Conservation (phyloP, 2,113 vertebrate species). For the Odontesthes bonariensis region DNA sequence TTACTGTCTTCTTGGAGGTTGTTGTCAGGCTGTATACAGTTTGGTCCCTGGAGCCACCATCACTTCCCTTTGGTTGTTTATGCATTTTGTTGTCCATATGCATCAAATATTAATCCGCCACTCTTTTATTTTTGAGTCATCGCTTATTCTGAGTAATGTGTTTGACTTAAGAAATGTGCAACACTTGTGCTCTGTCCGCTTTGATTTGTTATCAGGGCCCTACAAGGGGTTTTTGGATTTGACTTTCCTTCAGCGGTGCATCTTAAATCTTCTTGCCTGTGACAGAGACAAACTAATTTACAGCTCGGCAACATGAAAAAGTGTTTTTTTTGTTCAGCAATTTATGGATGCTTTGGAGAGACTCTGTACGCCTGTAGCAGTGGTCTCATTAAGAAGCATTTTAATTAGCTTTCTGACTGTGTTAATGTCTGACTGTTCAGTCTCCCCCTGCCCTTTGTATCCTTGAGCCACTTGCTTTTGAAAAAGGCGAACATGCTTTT, state of each 20-base stretch:
- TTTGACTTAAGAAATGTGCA: slow-evolving; percentile 11
- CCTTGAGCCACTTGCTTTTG: slow-evolving; percentile 51
- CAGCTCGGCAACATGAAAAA: slow-evolving; percentile 11
- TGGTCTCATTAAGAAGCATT: slow-evolving; percentile 61
- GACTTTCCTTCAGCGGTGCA: slow-evolving; percentile 14
- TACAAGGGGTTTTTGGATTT: not conserved
- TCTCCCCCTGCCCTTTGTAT: slow-evolving; percentile 29
- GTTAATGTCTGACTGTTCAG: slow-evolving; percentile 52
- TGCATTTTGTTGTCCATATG: slow-evolving; percentile 12
- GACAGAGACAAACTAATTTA: slow-evolving; percentile 43
- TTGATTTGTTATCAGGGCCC: slow-evolving; percentile 38
- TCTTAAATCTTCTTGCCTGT: slow-evolving; percentile 20
- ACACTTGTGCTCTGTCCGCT: not conserved
- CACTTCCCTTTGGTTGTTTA: not conserved
- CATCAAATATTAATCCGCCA: slow-evolving; percentile 54
- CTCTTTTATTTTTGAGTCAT: slow-evolving; percentile 42
- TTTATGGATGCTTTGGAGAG: slow-evolving; percentile 10
- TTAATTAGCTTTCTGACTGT: slow-evolving; percentile 61
- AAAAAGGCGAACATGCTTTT: slow-evolving; percentile 54
- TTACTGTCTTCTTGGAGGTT: slow-evolving; percentile 16
- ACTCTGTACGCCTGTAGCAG: slow-evolving; percentile 26
- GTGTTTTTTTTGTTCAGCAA: slow-evolving; percentile 19
- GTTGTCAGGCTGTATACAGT: not conserved
- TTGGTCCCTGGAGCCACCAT: not conserved
- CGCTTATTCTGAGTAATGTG: slow-evolving; percentile 38